Base-by-base conservation (phyloP, 2,113 vertebrate species). In the Paraplagusia blochii region DNA sequence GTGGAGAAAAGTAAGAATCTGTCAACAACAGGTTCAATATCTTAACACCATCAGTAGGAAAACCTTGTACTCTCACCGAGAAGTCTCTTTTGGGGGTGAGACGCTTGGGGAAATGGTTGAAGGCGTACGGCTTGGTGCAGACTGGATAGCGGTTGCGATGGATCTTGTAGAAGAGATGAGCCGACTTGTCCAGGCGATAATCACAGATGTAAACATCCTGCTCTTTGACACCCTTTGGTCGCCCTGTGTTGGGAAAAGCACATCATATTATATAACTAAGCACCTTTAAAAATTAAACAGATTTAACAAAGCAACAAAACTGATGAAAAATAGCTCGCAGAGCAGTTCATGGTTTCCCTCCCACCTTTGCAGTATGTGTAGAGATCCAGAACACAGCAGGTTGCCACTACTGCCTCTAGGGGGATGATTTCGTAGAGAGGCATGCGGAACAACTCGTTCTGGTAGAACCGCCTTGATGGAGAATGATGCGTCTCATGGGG, bases 161-260 rank as follows among this genome's bases (percentile, higher is more conserved):
- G 82, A 98, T 99, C 91, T 99, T 99, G 89, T 99, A 99, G 82
- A 99, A 99, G 58, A 98, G 91, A 72, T 99, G 97, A 39, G 97
- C 97, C 0, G 97, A 98, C 80, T 98, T 98, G 83, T 99, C 97
- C 40, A 99, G 91, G 56, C 97, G 94, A 64, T 99, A 99, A 62
- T 99, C 97, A 45, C 97, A 99, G 82, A 99, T 99, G 75, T 97
- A 99, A 0, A 99, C 96, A 1, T 99, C 95, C 81, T 94, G 95
- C 66, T 99, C 97, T 74, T 96, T 97, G 51, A 94, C 94, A 0
- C 94, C 94, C 75, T 98, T 99, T 0, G 97, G 97, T 73, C 97
- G 91, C 62, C 97, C 97, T 99, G 85, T 0, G 11, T 39, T 19
- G 13, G 36, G 4, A 63, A 3, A 58, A 10, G 34, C 0, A 22